Conservation (phyloP, 53 echinoderm and acorn worm species). For the Arbacia lixula region DNA sequence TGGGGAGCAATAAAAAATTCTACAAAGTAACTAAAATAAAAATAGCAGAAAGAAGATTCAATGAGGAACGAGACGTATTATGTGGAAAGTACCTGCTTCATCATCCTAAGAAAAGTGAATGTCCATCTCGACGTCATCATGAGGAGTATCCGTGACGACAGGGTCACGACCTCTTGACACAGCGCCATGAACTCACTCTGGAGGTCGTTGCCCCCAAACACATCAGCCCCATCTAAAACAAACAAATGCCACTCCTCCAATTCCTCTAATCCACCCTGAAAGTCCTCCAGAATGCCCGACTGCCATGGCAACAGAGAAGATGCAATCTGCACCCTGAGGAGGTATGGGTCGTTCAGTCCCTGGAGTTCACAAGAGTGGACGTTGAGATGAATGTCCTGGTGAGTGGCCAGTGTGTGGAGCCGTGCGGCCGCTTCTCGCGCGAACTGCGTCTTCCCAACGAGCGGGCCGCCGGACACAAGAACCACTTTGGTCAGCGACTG, state of each 20-base stretch:
- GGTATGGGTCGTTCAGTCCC: slow-evolving; percentile 1
- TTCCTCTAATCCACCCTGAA: neutral
- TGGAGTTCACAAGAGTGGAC: slow-evolving; percentile 25
- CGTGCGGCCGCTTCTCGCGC: neutral
- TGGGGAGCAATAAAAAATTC: no score
- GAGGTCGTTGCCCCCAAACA: neutral
- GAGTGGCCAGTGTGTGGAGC: neutral
- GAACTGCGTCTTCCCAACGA: slow-evolving; percentile 24
- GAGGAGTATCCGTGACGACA: slow-evolving; percentile 17
- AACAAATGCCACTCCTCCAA: slow-evolving; percentile 42
- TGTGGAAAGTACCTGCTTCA: slow-evolving; percentile 33
- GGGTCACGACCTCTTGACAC: slow-evolving; percentile 18
- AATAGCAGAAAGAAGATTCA: no score
- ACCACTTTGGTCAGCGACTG: neutral
- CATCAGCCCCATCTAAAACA: slow-evolving; percentile 38
- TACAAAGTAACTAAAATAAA: no score
- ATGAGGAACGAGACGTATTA: no score
- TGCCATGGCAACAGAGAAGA: slow-evolving; percentile 8
- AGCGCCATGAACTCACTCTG: slow-evolving; percentile 18
- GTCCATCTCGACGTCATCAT: slow-evolving; percentile 19
- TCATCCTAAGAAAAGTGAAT: slow-evolving; percentile 36
- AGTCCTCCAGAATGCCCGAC: neutral
- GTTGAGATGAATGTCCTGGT: neutral
- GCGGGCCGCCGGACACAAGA: slow-evolving; percentile 5
- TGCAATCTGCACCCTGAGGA: slow-evolving; percentile 25